These are phyloP conservation scores for Ovibos moschatus DNA, from an alignment of 2,113 vertebrate genomes.

Conservation along the genomic window DNA sequence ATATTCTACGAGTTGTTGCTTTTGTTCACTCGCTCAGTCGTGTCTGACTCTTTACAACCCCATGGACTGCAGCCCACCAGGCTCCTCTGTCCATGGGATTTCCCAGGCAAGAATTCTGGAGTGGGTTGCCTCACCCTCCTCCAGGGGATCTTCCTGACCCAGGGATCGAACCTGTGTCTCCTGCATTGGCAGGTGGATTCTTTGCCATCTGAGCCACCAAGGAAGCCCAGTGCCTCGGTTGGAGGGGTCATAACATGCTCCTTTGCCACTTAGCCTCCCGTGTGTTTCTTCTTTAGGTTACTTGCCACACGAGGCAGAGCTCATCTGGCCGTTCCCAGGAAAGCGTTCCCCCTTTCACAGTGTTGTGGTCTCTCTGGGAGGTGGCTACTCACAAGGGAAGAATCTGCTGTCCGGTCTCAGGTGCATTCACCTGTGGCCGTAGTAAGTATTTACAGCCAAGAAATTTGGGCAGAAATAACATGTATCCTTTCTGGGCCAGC, in stretches of 20 bases:
- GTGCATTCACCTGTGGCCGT: neutral
- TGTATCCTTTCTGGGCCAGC: fast-evolving
- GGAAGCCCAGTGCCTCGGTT: fast-evolving
- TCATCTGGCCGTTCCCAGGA: neutral
- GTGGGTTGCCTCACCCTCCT: neutral
- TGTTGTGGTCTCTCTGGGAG: fast-evolving
- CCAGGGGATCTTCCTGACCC: neutral
- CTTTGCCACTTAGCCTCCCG: fast-evolving
- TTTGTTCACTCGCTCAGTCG: neutral
- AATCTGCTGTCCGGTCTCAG: too few relatives aligned
- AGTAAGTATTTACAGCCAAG: neutral
- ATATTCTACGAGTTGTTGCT: fast-evolving
- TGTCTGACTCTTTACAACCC: neutral
- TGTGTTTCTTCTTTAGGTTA: neutral
- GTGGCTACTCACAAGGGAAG: too few relatives aligned
- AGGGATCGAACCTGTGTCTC: neutral
- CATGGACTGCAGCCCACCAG: neutral
- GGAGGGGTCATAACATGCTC: fast-evolving
- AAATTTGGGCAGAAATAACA: neutral
- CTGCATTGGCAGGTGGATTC: neutral
- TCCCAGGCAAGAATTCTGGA: neutral
- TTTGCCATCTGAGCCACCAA: neutral
- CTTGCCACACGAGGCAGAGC: fast-evolving
- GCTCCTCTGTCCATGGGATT: neutral
- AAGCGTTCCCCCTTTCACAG: too few relatives aligned